Conservation (phyloP, 1,140 invertebrate species). For the Drosophila watanabei region DNA sequence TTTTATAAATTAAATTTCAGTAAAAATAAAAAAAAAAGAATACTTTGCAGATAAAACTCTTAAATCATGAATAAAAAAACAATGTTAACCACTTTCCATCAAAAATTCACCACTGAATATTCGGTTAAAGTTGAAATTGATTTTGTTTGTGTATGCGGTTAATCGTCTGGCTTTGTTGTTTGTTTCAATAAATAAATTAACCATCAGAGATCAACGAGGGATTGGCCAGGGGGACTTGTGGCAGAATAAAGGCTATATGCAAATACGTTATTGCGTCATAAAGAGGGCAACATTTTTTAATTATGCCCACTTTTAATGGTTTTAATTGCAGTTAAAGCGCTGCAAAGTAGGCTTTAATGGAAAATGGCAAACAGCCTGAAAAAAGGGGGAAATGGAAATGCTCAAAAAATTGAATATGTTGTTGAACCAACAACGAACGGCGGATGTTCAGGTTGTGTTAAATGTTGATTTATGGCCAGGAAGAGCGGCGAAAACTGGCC, state of each 20-base stretch:
- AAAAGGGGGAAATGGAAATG: constrained; percentile 14
- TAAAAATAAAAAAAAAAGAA: neutral
- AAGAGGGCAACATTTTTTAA: constrained; percentile 60
- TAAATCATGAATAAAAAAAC: neutral
- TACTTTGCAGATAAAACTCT: neutral
- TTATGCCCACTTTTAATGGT: constrained; percentile 57
- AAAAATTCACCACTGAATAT: constrained; percentile 1
- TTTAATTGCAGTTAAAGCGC: constrained; percentile 59
- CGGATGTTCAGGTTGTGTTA: constrained; percentile 45
- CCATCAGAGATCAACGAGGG: constrained; percentile 31
- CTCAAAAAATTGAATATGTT: constrained; percentile 39
- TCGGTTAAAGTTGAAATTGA: constrained; percentile 11
- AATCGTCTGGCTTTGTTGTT: constrained; percentile 34
- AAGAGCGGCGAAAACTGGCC: constrained; percentile 20
- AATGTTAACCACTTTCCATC: neutral
- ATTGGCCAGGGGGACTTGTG: constrained; percentile 25
- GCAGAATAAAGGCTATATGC: constrained; percentile 38
- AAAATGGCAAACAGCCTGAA: constrained; percentile 10
- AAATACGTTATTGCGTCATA: constrained; percentile 60
- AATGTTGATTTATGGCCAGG: constrained; percentile 56
- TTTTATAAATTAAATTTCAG: neutral
- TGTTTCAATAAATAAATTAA: constrained; percentile 50
- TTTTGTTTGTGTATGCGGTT: constrained; percentile 25
- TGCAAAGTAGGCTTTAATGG: constrained; percentile 58
- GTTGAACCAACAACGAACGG: constrained; percentile 24